A percentile compares a stretch with the other conserved stretches of the same genome.
phyloP scores from a whole-genome alignment of 2,797 vertebrate genomes.

The Enteromius paludinosus region DNA sequence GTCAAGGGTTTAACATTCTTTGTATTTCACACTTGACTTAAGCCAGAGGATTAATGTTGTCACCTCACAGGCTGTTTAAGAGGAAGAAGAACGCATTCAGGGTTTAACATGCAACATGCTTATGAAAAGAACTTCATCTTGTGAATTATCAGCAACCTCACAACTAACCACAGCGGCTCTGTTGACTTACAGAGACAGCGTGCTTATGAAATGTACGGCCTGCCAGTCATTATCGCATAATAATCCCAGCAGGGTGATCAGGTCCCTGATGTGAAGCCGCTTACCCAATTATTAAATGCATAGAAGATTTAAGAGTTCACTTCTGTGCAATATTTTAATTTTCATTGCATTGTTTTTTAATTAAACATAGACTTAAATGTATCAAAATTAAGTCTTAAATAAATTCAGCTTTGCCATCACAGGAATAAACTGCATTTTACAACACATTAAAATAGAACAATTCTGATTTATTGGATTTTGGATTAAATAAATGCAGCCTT shows the following conservation, averaged over 20 bases:
- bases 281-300: neutral
- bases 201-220: slow-evolving; percentile 1
- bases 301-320: neutral
- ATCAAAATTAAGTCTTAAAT: neutral
- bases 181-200: slow-evolving; percentile 4
- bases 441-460: no score
- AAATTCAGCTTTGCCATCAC: neutral
- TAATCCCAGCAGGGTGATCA: neutral
- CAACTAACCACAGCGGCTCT: neutral
- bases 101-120: slow-evolving; percentile 34
- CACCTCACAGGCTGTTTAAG: slow-evolving; percentile 45
- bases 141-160: slow-evolving; percentile 9
- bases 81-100: slow-evolving; percentile 33
- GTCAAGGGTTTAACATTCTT: slow-evolving; percentile 49
- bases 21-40: slow-evolving; percentile 57
- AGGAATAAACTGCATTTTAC: neutral
- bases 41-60: slow-evolving; percentile 60
- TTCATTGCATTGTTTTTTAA: neutral
- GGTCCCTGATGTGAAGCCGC: neutral
- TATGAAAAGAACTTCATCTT: slow-evolving; percentile 29
- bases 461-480: no score
- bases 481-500: no score
- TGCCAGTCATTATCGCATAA: neutral
- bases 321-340: neutral
- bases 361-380: neutral